These are phyloP conservation scores for Lithophane leautieri DNA, from an alignment of 2,888 invertebrate species.

Conservation along the genomic window DNA sequence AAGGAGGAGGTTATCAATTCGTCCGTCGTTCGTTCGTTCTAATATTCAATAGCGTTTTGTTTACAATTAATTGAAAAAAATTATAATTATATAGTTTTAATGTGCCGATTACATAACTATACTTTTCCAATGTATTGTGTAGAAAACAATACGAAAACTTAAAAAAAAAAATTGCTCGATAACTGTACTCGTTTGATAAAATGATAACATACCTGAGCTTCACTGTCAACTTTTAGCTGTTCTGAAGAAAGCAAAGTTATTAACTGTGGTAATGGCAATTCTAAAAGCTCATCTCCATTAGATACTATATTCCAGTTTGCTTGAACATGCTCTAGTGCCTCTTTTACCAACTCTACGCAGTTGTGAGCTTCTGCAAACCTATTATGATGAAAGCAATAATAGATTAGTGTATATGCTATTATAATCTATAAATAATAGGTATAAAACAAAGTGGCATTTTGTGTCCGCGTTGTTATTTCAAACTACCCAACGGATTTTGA, in stretches of 20 bases:
- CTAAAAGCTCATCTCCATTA: slow-evolving; percentile 95
- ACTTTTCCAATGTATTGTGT: neutral
- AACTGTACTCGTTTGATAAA: slow-evolving; percentile 26
- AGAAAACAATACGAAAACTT: neutral
- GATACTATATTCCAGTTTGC: slow-evolving; percentile 95
- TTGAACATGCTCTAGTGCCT: slow-evolving; percentile 95
- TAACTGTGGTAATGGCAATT: slow-evolving; percentile 94
- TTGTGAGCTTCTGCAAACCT: slow-evolving; percentile 97
- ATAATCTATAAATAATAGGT: neutral
- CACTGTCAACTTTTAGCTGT: slow-evolving; percentile 96
- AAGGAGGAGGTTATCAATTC: no score
- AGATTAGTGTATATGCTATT: slow-evolving; percentile 43
- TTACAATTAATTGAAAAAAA: no score
- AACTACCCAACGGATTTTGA: neutral
- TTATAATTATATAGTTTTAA: no score
- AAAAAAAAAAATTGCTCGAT: no score
- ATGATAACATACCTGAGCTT: slow-evolving; percentile 93
- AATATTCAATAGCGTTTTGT: no score
- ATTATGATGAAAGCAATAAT: slow-evolving; percentile 55
- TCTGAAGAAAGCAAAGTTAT: slow-evolving; percentile 95
- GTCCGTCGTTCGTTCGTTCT: no score
- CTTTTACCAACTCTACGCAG: slow-evolving; percentile 94
- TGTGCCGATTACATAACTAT: no score
- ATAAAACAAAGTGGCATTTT: neutral
- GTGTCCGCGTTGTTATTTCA: neutral